Percentiles rank a stretch among this genome's conserved stretches.
phyloP scores from a whole-genome alignment of 2,113 vertebrate species.

The Ornithorhynchus anatinus region DNA sequence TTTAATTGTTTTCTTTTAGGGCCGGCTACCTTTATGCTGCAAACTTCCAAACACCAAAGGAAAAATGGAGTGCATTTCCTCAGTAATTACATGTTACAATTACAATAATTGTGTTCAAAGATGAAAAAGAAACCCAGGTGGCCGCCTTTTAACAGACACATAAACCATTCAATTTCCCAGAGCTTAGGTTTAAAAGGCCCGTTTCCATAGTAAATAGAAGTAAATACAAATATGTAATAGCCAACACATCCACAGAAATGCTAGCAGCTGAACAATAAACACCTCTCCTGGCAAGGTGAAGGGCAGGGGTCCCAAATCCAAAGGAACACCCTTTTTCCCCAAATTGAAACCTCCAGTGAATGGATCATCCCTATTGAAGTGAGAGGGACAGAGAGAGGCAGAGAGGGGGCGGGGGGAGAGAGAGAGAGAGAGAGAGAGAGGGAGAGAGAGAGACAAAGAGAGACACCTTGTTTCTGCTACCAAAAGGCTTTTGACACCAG shows the following conservation, averaged over 20 bases:
- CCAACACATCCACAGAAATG: neutral
- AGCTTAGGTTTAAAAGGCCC: neutral
- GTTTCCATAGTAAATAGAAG: neutral
- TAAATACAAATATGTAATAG: neutral
- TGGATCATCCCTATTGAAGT: too few species aligned
- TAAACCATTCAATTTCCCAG: neutral
- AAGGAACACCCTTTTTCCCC: too few species aligned
- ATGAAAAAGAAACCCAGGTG: neutral
- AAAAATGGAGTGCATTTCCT: neutral
- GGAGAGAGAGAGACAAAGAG: neutral
- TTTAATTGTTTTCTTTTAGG: neutral
- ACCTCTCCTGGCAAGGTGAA: neutral
- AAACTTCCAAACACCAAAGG: neutral
- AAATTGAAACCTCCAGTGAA: too few species aligned
- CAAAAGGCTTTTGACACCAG: neutral
- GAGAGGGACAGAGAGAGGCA: neutral
- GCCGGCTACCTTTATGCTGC: neutral
- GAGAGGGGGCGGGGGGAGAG: neutral
- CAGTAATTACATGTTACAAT: neutral
- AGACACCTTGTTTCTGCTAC: neutral
- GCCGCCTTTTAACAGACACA: neutral
- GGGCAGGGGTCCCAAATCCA: too few species aligned
- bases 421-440: neutral
- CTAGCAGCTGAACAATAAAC: neutral
- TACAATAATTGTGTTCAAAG: neutral